Evolutionary conservation across 2,888 invertebrate species (phyloP), one percentile per base, ranked within the genome.

Genomic region (Luffia ferchaultella): DNA sequence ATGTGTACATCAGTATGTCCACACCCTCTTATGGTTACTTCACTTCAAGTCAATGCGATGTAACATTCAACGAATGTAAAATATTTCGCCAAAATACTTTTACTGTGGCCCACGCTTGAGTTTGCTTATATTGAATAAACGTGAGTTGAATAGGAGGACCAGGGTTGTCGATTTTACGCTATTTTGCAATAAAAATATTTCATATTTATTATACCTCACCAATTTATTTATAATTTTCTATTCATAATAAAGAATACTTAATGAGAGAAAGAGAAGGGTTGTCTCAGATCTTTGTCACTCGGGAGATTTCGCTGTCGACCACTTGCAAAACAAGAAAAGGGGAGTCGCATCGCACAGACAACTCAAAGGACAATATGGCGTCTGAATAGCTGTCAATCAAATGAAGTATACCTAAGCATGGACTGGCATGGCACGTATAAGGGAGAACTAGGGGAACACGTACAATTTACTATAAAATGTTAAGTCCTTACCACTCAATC

Each of bases 51-150:
- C 15, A 45, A 45, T 18, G 30, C 30, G 30, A 30, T 30, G 54
- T 58, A 60, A 57, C 67, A 62, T 67, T 75, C 77, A 75, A 77
- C 76, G 75, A 79, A 80, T 78, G 77, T 71, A 70, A 70, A 77
- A 76, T 78, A 79, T 80, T 77, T 74, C 65, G 71, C 63, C 63
- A 69, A 73, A 76, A 75, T 73, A 77, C 76, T 78, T 73, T 73
- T 72, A 72, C 73, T 68, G 69, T 69, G 70, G 75, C 73, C 75
- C 74, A 72, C 72, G 74, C 65, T 68, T 74, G 71, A 79, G 82
- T 82, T 82, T 79, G 79, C 82, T 79, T 82, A 83, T 83, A 83
- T 83, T 83, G 83, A 82, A 83, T 83, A 83, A 82, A 83, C 83
- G 83, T 82, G 83, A 80, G 79, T 76, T 76, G 83, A 83, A 83